phyloP scores from a whole-genome alignment of 30 jellyfish, hydroid and myxozoan genomes.

The Hydractinia symbiolongicarpus region DNA sequence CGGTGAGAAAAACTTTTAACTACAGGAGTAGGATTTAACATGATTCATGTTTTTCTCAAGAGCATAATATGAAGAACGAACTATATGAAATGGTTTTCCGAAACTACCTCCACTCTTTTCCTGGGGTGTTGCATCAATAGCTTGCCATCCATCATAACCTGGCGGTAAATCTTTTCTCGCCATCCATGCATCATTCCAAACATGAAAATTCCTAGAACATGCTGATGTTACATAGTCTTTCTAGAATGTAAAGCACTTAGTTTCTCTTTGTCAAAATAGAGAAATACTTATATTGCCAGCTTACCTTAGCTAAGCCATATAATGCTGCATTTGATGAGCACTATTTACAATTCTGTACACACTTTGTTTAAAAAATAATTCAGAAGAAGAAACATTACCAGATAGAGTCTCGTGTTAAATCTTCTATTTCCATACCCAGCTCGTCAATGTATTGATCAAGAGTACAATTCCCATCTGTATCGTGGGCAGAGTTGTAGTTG shows the following conservation, averaged over 20 bases:
- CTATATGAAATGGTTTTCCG: no score
- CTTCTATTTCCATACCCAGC: conserved; percentile 44
- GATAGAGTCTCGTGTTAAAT: conserved; percentile 51
- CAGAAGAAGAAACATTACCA: conserved; percentile 36
- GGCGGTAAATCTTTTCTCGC: conserved; percentile 70
- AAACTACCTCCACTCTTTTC: conserved; percentile 64
- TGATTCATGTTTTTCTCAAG: no score
- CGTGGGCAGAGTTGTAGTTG: conserved; percentile 93
- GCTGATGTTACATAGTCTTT: not conserved
- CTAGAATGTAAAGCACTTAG: no score
- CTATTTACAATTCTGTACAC: not conserved
- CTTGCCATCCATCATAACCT: conserved; percentile 98
- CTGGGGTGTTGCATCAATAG: conserved; percentile 92
- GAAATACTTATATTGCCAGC: no score
- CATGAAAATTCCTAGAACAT: conserved; percentile 78
- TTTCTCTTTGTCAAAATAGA: no score
- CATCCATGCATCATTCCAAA: conserved; percentile 95
- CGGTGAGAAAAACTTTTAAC: no score
- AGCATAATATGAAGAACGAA: no score
- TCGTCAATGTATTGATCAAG: conserved; percentile 65
- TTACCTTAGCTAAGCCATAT: no score
- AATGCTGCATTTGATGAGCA: no score
- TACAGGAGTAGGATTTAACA: no score
- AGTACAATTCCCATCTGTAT: conserved; percentile 55
- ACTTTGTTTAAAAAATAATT: not conserved